Base-by-base conservation (phyloP, 1,140 invertebrate genomes). In the Pseudomyrmex sp. region DNA sequence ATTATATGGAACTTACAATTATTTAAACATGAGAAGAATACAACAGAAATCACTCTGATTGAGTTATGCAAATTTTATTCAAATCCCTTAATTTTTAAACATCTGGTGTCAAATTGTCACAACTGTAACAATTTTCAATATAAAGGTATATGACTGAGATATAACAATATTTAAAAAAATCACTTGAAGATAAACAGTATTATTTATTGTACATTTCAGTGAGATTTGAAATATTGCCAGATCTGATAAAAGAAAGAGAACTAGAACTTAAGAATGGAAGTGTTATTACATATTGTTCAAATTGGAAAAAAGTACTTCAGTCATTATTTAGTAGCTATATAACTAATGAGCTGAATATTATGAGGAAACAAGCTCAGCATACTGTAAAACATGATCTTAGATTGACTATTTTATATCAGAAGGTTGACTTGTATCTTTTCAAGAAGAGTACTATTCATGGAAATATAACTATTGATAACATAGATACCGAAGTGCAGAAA, bases 241-340 rank as follows among this genome's bases (percentile, higher is more conserved):
- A 94, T 68, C 92, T 96, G 76, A 87, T 96, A 18, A 92, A 93
- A 66, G 87, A 84, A 54, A 93, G 95, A 85, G 83, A 95, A 91
- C 93, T 96, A 12, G 91, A 95, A 83, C 76, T 96, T 61, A 86
- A 80, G 68, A 90, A 94, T 87, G 96, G 96, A 2, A 85, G 93
- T 63, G 95, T 93, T 12, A 86, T 86, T 18, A 90, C 96, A 84
- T 91, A 94, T 8, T 96, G 96, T 89, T 94, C 93, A n/a, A 93
- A 94, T 90, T 96, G 96, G 96, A 95, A 94, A 89, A 77, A 92
- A 82, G 89, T 95, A 66, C 86, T 96, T 4, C 63, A 90, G 76
- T 91, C 92, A 35, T 88, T 96, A 73, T 96, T 95, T 90, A 85
- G 89, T 66, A 93, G 90, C 68, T 95, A 95, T 91, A 89, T 96